Percentiles rank a stretch among this genome's conserved stretches.
These are phyloP conservation scores for Plectrocnemia conspersa DNA, from an alignment of 1,140 invertebrate genomes.

Conservation along the genomic window DNA sequence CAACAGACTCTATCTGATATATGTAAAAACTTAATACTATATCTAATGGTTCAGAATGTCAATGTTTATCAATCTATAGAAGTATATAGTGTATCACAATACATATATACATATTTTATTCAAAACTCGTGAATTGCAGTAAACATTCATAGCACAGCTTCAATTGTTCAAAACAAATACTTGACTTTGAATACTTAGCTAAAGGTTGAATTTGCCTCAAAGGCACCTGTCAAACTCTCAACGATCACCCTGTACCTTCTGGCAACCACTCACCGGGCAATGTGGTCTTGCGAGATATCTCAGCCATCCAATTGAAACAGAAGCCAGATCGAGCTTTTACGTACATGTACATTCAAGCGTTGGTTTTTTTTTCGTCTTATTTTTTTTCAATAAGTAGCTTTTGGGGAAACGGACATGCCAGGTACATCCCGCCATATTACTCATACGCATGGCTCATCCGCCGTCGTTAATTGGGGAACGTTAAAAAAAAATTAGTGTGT, in stretches of 20 bases:
- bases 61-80: no score
- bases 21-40: no score
- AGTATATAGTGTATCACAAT: neutral
- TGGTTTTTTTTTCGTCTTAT: constrained; percentile 9
- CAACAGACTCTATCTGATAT: no score
- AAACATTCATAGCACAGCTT: neutral
- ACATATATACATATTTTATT: neutral
- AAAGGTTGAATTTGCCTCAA: neutral
- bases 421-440: neutral
- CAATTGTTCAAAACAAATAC: neutral
- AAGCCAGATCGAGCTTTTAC: constrained; percentile 28
- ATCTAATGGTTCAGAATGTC: no score
- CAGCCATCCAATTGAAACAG: constrained; percentile 18
- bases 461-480: constrained; percentile 7
- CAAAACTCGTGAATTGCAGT: neutral
- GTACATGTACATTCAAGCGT: no score
- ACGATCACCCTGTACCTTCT: constrained; percentile 5
- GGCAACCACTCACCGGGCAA: neutral
- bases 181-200: neutral
- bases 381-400: neutral
- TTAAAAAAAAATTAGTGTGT: neutral
- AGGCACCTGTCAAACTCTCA: neutral
- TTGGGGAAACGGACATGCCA: constrained; percentile 24
- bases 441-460: no score
- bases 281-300: constrained; percentile 4